Evolutionary conservation across 2,888 invertebrate species (phyloP).

Genomic region (Cinara cedri): DNA sequence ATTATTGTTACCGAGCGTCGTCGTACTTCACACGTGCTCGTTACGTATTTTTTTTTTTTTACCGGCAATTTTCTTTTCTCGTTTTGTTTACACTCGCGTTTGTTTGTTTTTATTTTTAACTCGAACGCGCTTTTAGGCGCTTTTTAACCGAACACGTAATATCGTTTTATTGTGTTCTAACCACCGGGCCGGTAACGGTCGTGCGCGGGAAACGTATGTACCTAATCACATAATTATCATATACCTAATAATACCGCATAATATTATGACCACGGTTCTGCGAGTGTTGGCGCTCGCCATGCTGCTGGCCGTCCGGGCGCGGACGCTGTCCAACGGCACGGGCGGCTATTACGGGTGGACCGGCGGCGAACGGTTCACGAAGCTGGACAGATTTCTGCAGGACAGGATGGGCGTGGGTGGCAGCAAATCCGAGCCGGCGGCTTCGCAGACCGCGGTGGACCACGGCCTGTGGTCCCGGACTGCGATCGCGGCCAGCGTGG

Average conservation of each 20-base stretch:
- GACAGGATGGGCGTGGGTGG: constrained; percentile 47
- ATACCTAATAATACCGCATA: too few species aligned
- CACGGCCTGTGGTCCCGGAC: constrained; percentile 18
- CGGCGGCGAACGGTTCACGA: constrained; percentile 25
- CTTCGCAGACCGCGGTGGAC: constrained; percentile 11
- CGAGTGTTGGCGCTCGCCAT: constrained; percentile 32
- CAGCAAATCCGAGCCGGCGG: constrained; percentile 18
- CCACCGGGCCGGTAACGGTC: neutral
- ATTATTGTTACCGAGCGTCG: constrained; percentile 11
- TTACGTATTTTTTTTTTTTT: neutral
- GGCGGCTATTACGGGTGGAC: constrained; percentile 16
- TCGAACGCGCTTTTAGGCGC: too few species aligned
- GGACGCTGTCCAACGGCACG: constrained; percentile 34
- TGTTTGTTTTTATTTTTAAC: too few species aligned
- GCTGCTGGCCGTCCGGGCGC: constrained; percentile 38
- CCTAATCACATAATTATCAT: too few species aligned
- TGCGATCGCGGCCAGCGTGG: constrained; percentile 2
- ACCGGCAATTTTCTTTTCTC: too few species aligned
- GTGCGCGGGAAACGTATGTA: too few species aligned
- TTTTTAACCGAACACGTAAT: neutral
- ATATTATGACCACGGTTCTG: constrained; percentile 4
- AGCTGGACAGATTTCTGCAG: constrained; percentile 42
- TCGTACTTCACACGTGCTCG: constrained; percentile 23
- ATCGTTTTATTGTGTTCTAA: neutral
- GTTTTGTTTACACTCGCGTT: too few species aligned